A percentile compares a stretch with the other conserved stretches of the same genome.
Evolutionary conservation across 2,797 vertebrate species (phyloP).

Genomic region (Nyctibius grandis): DNA sequence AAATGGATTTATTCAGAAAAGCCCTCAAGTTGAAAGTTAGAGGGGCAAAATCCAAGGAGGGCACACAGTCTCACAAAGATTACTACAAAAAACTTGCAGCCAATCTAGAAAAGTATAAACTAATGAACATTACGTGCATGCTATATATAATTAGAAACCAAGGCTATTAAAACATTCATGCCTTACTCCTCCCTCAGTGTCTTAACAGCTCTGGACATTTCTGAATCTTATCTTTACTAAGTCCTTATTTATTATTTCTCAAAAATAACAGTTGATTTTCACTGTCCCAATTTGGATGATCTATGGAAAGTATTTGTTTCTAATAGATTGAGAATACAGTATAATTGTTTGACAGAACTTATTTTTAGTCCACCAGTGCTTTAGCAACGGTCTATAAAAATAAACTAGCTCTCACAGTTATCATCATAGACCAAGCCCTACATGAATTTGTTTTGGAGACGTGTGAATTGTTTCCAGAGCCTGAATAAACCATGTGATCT

Average conservation of each 20-base stretch:
- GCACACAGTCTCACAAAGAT: not conserved
- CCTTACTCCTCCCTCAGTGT: not conserved
- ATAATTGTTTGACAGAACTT: slow-evolving; percentile 57
- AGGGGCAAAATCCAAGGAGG: not conserved
- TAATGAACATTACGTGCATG: not conserved
- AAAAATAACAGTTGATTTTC: not conserved
- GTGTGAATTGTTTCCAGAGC: slow-evolving; percentile 4
- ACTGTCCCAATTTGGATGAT: slow-evolving; percentile 32
- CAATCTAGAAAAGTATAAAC: not conserved
- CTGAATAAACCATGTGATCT: slow-evolving; percentile 27
- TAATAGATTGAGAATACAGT: not conserved
- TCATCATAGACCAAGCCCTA: slow-evolving; percentile 9
- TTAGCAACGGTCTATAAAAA: slow-evolving; percentile 72
- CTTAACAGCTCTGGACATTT: not conserved
- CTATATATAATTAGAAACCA: not conserved
- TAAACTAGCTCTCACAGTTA: slow-evolving; percentile 54
- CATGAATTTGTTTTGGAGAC: slow-evolving; percentile 65
- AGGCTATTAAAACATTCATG: not conserved
- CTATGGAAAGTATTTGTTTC: slow-evolving; percentile 38
- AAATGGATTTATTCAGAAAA: not conserved
- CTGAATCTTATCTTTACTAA: not conserved
- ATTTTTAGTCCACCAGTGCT: slow-evolving; percentile 62
- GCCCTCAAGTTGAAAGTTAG: not conserved
- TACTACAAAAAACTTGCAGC: not conserved
- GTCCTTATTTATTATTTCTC: not conserved